Percentiles rank a stretch among this genome's conserved stretches.
Evolutionary conservation across 1,140 invertebrate genomes (phyloP).

Genomic region (Olivierus martensii): DNA sequence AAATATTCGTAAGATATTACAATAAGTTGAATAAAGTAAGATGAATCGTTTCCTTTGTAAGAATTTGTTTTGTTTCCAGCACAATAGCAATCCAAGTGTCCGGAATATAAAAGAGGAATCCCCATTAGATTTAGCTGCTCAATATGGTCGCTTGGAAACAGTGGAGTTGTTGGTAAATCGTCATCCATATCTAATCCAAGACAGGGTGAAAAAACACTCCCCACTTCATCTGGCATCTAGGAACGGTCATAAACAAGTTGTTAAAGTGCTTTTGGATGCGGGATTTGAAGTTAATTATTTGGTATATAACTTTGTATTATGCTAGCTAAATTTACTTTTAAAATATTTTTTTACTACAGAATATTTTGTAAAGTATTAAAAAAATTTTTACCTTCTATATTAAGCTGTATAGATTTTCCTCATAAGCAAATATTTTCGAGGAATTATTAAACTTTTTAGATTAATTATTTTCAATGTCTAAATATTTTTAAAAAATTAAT

Average conservation of each 20-base stretch:
- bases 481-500: too few relatives aligned
- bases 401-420: too few relatives aligned
- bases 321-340: too few relatives aligned
- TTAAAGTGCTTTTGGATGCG: slow-evolving; percentile 61
- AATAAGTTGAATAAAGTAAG: too few relatives aligned
- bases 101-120: slow-evolving; percentile 79
- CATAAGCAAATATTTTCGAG: too few relatives aligned
- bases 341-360: too few relatives aligned
- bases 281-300: slow-evolving; percentile 70
- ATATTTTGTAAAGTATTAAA: too few relatives aligned
- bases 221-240: slow-evolving; percentile 85
- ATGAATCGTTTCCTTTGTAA: not conserved
- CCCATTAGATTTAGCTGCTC: slow-evolving; percentile 82
- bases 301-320: slow-evolving; percentile 21
- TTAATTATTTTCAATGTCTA: too few relatives aligned
- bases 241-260: slow-evolving; percentile 83
- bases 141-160: slow-evolving; percentile 62
- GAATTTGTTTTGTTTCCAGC: slow-evolving; percentile 32
- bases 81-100: slow-evolving; percentile 77
- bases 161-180: slow-evolving; percentile 60
- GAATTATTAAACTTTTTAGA: too few relatives aligned
- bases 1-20: too few relatives aligned
- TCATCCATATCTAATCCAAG: slow-evolving; percentile 6
- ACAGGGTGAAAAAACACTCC: slow-evolving; percentile 42
- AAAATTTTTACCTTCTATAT: too few relatives aligned